Conservation (phyloP, 2,888 invertebrate species). For the Cetonia aurata region DNA sequence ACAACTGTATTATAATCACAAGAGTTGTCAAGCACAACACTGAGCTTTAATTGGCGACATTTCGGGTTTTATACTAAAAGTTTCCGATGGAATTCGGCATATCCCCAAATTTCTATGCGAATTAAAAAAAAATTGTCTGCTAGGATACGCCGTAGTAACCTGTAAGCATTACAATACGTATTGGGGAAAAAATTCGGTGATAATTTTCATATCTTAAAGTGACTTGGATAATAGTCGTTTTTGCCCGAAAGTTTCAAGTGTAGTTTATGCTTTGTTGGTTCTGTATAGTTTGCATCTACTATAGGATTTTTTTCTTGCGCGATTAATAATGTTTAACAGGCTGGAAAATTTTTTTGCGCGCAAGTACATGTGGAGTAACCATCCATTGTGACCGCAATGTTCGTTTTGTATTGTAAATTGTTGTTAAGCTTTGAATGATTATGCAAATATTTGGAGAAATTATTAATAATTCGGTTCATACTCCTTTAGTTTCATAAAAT, state of each 20-base stretch:
- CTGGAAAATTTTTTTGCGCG: neutral
- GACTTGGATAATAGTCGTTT: constrained; percentile 25
- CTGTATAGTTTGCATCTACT: neutral
- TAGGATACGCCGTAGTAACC: constrained; percentile 13
- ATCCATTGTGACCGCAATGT: too few species aligned
- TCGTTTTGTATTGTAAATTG: too few species aligned
- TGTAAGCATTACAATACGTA: too few species aligned
- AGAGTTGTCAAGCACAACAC: constrained; percentile 19
- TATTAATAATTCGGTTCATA: too few species aligned
- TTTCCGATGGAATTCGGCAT: constrained; percentile 6
- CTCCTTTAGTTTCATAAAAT: too few species aligned
- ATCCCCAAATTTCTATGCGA: neutral
- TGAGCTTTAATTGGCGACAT: constrained; percentile 19
- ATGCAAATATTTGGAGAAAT: too few species aligned
- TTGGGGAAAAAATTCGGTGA: constrained; percentile 5
- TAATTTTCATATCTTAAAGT: constrained; percentile 18
- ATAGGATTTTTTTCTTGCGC: neutral
- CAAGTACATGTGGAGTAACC: neutral
- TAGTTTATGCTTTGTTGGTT: constrained; percentile 34
- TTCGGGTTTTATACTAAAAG: constrained; percentile 25
- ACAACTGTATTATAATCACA: neutral
- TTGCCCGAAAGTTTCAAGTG: constrained; percentile 9
- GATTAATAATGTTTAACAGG: neutral
- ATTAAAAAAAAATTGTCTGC: neutral
- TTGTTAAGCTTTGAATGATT: too few species aligned